Evolutionary conservation across 2,797 vertebrate species (phyloP).

Genomic region (Prunella strophiata): DNA sequence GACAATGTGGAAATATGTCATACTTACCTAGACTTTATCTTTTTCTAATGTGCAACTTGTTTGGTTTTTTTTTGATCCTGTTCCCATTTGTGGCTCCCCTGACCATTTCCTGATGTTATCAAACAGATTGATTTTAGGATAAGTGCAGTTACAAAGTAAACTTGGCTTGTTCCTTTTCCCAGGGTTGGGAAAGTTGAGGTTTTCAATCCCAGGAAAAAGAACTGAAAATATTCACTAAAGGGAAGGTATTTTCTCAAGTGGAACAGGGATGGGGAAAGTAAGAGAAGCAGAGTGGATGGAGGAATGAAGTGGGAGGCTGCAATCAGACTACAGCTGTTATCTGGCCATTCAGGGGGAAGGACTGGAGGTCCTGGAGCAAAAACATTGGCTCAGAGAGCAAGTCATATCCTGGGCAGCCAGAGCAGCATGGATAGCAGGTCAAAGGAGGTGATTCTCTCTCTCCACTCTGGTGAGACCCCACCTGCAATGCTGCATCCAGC

Average conservation of each 20-base stretch:
- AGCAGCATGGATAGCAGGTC: neutral
- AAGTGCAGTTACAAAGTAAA: slow-evolving; percentile 21
- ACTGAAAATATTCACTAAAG: neutral
- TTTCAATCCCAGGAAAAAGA: neutral
- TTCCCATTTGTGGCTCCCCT: neutral
- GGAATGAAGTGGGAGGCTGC: neutral
- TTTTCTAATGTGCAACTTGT: neutral
- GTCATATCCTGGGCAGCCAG: neutral
- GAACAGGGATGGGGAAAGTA: neutral
- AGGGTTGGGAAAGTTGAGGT: neutral
- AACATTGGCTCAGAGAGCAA: neutral
- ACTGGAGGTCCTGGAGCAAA: neutral
- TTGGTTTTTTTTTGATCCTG: neutral
- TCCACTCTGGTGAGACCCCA: neutral
- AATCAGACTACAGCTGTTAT: neutral
- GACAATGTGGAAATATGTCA: neutral
- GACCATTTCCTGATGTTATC: neutral
- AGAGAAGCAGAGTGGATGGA: too few species aligned
- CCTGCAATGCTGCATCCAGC: neutral
- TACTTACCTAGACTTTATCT: neutral
- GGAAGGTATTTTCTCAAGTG: neutral
- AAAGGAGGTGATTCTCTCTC: neutral
- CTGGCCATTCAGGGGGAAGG: neutral
- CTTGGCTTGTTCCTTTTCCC: neutral
- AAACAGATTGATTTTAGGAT: slow-evolving; percentile 12